A percentile compares a stretch with the other conserved stretches of the same genome.
Conservation (phyloP, 2,113 vertebrate genomes). For the Euleptes europaea region DNA sequence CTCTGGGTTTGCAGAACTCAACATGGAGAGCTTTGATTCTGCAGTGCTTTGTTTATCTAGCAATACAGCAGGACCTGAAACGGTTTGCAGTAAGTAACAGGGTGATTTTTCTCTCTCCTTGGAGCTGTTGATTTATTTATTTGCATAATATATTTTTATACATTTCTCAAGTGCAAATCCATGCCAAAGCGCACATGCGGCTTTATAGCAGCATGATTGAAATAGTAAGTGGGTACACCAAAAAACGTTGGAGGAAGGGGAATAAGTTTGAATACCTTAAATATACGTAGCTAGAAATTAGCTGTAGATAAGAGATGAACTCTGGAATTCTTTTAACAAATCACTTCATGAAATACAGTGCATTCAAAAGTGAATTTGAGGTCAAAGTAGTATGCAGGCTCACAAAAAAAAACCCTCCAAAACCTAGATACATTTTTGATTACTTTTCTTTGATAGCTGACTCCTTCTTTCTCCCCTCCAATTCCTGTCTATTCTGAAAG, state of each 20-base stretch:
- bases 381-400: too few species aligned
- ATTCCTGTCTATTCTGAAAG: background rate
- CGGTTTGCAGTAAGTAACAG: background rate
- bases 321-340: background rate
- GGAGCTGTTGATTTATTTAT: too few species aligned
- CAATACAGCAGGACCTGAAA: background rate
- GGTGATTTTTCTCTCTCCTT: background rate
- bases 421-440: too few species aligned
- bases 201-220: too few species aligned
- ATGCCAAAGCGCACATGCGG: too few species aligned
- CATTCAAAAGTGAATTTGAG: too few species aligned
- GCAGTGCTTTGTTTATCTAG: background rate
- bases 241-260: background rate
- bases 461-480: background rate
- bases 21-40: background rate
- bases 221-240: background rate
- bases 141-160: background rate
- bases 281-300: background rate
- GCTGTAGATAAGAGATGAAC: background rate
- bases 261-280: background rate
- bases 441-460: background rate
- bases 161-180: background rate
- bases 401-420: too few species aligned
- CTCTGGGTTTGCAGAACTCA: background rate
- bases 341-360: background rate